These are phyloP conservation scores for Diorhabda carinulata DNA, from an alignment of 1,140 invertebrate genomes.

Conservation along the genomic window DNA sequence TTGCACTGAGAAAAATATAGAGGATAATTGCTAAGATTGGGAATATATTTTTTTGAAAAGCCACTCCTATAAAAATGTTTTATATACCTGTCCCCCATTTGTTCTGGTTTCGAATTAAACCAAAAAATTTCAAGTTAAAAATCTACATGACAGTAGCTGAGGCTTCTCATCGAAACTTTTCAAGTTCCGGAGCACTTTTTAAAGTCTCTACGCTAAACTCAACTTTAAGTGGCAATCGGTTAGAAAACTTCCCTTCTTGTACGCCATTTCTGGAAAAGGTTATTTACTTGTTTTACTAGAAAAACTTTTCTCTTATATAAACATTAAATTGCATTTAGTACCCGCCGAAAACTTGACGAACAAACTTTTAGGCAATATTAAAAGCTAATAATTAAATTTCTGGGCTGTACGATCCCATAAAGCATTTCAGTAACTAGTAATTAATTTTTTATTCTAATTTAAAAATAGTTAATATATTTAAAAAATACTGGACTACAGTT, in stretches of 20 bases:
- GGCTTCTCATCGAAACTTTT: constrained; percentile 21
- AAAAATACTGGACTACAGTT: no score
- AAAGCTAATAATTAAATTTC: constrained; percentile 1
- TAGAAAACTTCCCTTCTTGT: constrained; percentile 22
- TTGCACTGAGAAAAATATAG: no score
- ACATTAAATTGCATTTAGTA: constrained; percentile 20
- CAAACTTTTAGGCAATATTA: background rate
- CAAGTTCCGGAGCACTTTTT: constrained; percentile 15
- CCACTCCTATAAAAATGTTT: no score
- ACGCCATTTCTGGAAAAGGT: constrained; percentile 23
- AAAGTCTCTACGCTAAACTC: constrained; percentile 34
- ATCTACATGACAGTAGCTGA: constrained; percentile 1
- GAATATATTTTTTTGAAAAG: no score
- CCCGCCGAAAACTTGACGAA: background rate
- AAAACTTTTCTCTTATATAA: constrained; percentile 20
- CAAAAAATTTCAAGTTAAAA: constrained; percentile 1
- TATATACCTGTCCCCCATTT: no score
- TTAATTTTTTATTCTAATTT: no score
- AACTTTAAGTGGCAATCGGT: constrained; percentile 39
- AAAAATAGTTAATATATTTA: no score
- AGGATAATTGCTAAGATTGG: no score
- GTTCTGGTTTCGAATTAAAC: background rate
- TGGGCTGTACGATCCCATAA: background rate
- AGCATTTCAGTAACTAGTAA: no score
- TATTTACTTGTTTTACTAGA: constrained; percentile 22